phyloP scores from a whole-genome alignment of 2,888 invertebrate genomes.

The Chalcis sispes region DNA sequence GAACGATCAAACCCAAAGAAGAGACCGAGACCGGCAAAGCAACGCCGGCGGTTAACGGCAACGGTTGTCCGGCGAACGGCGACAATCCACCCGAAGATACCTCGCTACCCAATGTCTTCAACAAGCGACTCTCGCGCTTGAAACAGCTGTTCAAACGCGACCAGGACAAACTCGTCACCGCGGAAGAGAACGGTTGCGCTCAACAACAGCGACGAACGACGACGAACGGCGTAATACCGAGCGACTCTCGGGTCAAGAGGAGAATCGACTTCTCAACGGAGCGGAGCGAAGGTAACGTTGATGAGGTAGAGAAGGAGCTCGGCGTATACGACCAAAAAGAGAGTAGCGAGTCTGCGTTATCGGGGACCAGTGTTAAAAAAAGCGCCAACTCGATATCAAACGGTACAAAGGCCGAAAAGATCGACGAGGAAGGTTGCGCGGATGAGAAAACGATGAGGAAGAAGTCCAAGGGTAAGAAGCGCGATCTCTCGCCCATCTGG shows the following conservation, averaged over 20 bases:
- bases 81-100: not conserved
- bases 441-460: not conserved
- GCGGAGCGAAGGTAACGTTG: conserved; percentile 60
- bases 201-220: too few species aligned
- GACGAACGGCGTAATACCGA: too few species aligned
- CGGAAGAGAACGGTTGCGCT: conserved; percentile 53
- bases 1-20: conserved; percentile 49
- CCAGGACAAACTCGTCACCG: conserved; percentile 59
- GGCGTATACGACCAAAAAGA: conserved; percentile 60
- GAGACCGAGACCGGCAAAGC: conserved; percentile 35
- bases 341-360: conserved; percentile 64
- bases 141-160: conserved; percentile 71
- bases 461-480: conserved; percentile 31
- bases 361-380: conserved; percentile 62
- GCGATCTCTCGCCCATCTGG: conserved; percentile 57
- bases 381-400: conserved; percentile 63
- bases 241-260: conserved; percentile 59
- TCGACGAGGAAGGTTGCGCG: conserved; percentile 15
- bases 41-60: not conserved
- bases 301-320: conserved; percentile 61
- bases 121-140: conserved; percentile 69
- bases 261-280: conserved; percentile 64
- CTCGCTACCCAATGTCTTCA: conserved; percentile 60
- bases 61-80: not conserved
- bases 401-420: conserved; percentile 67